Evolutionary conservation across 2,888 invertebrate species (phyloP).

Genomic region (Apamea anceps): DNA sequence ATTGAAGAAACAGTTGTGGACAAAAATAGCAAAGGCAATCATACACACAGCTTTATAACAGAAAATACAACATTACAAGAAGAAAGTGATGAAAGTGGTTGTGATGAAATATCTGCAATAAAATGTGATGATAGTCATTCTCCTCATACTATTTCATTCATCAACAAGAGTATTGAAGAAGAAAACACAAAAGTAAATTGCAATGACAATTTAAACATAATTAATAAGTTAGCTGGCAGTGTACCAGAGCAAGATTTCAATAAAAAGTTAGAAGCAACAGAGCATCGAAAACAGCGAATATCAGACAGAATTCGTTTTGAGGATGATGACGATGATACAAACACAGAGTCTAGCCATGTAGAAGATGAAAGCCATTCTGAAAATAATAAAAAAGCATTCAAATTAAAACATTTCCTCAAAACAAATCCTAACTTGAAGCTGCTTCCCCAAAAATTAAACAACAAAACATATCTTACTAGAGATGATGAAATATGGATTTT

Average conservation of each 20-base stretch:
- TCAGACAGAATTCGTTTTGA: constrained; percentile 81
- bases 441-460: constrained; percentile 54
- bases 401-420: constrained; percentile 73
- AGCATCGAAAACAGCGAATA: constrained; percentile 65
- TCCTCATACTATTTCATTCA: constrained; percentile 48
- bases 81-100: constrained; percentile 45
- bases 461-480: constrained; percentile 64
- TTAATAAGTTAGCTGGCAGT: constrained; percentile 8
- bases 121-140: constrained; percentile 57
- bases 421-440: constrained; percentile 69
- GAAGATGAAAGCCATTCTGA: constrained; percentile 17
- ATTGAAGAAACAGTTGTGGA: constrained; percentile 25
- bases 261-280: constrained; percentile 17
- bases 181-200: constrained; percentile 16
- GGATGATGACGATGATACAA: constrained; percentile 70
- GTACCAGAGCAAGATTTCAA: neutral
- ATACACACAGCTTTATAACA: constrained; percentile 20
- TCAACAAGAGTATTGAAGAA: constrained; percentile 30
- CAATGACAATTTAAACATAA: constrained; percentile 32
- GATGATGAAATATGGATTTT: constrained; percentile 83
- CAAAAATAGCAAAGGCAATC: constrained; percentile 16
- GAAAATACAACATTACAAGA: constrained; percentile 40
- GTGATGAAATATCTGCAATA: constrained; percentile 64
- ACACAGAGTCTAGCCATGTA: constrained; percentile 15
- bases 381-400: constrained; percentile 53